These are phyloP conservation scores for Labia minor DNA, from an alignment of 2,888 invertebrate genomes.

Conservation along the genomic window DNA sequence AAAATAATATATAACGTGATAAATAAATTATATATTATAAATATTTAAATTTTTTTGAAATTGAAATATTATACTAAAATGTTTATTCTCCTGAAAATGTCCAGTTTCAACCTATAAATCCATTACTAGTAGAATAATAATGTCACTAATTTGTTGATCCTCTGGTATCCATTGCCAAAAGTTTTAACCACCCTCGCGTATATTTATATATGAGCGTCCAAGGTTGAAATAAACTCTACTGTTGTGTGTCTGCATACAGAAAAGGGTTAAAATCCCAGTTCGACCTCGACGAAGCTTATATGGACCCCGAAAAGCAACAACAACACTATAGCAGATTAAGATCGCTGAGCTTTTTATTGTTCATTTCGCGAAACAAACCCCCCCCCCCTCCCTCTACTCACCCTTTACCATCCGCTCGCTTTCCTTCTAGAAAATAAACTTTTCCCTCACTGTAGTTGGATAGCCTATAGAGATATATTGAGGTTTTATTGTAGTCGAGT, in stretches of 20 bases:
- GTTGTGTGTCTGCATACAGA: constrained; percentile 8
- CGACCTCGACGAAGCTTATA: neutral
- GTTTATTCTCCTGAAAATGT: no score
- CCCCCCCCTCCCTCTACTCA: neutral
- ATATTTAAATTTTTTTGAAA: no score
- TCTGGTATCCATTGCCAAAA: neutral
- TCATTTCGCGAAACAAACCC: constrained; percentile 13
- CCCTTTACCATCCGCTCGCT: neutral
- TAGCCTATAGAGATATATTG: constrained; percentile 13
- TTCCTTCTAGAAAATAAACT: constrained; percentile 13
- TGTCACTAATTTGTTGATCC: neutral
- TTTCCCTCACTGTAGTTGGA: neutral
- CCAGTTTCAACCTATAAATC: no score
- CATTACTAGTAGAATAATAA: no score
- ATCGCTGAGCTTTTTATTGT: constrained; percentile 13
- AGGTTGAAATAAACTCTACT: neutral
- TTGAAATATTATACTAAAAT: no score
- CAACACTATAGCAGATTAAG: constrained; percentile 13
- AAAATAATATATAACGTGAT: no score
- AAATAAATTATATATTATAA: no score
- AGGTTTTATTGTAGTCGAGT: constrained; percentile 7
- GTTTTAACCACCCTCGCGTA: neutral
- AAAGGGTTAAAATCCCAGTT: neutral
- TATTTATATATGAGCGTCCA: neutral
- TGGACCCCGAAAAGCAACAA: neutral